Conservation (phyloP, 2,888 invertebrate species). For the Dioctria rufipes region DNA sequence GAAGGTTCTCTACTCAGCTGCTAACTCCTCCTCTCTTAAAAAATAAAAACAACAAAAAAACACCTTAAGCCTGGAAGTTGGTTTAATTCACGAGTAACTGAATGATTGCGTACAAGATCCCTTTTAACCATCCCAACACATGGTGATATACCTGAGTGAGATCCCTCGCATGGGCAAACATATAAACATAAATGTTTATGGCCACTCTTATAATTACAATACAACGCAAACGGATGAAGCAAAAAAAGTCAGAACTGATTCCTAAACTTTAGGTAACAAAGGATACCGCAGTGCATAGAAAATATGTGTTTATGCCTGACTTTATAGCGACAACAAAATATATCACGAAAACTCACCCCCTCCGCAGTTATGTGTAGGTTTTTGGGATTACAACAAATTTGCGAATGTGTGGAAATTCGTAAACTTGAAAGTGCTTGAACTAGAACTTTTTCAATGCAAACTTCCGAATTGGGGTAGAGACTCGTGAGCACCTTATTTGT, state of each 20-base stretch:
- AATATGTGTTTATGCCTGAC: neutral
- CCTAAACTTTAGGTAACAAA: neutral
- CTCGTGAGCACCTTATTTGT: neutral
- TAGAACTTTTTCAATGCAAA: slow-evolving; percentile 32
- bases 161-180: slow-evolving; percentile 17
- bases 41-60: neutral
- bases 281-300: neutral
- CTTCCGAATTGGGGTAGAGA: neutral
- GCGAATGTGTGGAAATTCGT: neutral
- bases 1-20: neutral
- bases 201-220: slow-evolving; percentile 21
- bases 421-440: slow-evolving; percentile 10
- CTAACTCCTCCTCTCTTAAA: slow-evolving; percentile 24
- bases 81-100: slow-evolving; percentile 28
- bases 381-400: neutral
- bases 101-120: slow-evolving; percentile 18
- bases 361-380: neutral
- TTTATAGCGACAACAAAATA: neutral
- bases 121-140: neutral
- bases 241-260: neutral
- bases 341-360: neutral
- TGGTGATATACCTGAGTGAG: slow-evolving; percentile 3
- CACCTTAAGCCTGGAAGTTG: neutral
- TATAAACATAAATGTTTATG: slow-evolving; percentile 23
- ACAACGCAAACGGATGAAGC: neutral